A percentile compares a stretch with the other conserved stretches of the same genome.
phyloP scores from a whole-genome alignment of 2,797 vertebrate genomes.

The Hypotaenidia philippensis region DNA sequence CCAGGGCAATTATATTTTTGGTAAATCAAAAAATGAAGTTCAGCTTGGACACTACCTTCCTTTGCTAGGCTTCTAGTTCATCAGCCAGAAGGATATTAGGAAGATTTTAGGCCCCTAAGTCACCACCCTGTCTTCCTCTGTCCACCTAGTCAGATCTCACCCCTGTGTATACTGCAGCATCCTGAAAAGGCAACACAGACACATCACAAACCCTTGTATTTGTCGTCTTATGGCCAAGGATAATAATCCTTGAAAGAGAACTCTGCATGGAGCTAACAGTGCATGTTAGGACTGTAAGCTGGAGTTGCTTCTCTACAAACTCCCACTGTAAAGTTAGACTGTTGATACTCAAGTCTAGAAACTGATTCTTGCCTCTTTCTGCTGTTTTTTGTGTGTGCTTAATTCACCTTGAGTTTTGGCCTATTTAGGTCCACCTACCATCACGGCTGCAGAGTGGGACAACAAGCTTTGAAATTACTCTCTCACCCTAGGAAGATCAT shows the following conservation, averaged over 20 bases:
- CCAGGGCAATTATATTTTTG: background rate
- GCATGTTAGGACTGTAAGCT: background rate
- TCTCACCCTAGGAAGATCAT: background rate
- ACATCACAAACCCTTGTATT: background rate
- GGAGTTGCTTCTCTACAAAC: background rate
- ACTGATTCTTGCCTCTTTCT: background rate
- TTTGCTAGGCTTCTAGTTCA: background rate
- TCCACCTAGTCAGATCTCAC: background rate
- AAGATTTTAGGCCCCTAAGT: background rate
- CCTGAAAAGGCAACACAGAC: background rate
- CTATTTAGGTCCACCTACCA: background rate
- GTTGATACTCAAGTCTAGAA: background rate
- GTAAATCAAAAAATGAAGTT: background rate
- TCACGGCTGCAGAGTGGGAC: background rate
- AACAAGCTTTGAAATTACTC: background rate
- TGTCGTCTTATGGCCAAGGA: background rate
- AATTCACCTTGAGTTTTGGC: background rate
- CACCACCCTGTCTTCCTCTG: background rate
- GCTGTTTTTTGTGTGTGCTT: rapidly evolving
- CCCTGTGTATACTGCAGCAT: background rate
- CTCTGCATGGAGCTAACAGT: background rate
- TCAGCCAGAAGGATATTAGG: background rate
- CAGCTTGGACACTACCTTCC: background rate
- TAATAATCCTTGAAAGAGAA: background rate
- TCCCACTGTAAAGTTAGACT: background rate